Base-by-base conservation (phyloP, 2,113 vertebrate species). In the Daboia siamensis region DNA sequence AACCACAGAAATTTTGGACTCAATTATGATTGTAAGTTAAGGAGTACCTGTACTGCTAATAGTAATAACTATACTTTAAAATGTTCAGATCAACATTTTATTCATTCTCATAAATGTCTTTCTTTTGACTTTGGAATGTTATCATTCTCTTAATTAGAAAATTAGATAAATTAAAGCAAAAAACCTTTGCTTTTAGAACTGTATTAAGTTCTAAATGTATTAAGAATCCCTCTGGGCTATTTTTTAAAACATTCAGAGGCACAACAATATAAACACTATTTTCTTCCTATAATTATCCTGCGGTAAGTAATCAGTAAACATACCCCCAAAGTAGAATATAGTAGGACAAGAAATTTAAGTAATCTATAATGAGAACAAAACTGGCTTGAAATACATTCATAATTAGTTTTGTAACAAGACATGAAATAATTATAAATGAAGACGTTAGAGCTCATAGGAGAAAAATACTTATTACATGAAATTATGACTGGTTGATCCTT, bases 401-500 rank as follows among this genome's bases (percentile, higher is more conserved):
- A 13, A 51, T 33, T 51, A 59, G 44, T 86, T 93, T 87, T 51
- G 56, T 44, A 10, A 54, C 33, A 33, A n/a, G 33, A 87, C 24
- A 85, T 4, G 8, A 86, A 74, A 56, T 21, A 55, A 51, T 87
- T 87, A 64, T 26, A 90, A 56, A 61, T 90, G 61, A 44, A 90
- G 90, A 90, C 0, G 0, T 90, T 93, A 92, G 86, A 86, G 90
- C 44, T 88, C 86, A 84, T 86, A 2, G 69, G 74, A 93, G 55
- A 89, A 93, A 90, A 94, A 90, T 24, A 86, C 55, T 29, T 24
- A 33, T 0, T 0, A 1, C 0, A 3, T 90, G 8, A 93, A 55
- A 44, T 24, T 89, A 44, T 21, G 54, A 96, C 94, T 94, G 87
- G 93, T 88, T 2, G 11, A 29, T 93, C 48, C 55, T 91, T 80